Evolutionary conservation across 2,888 invertebrate species (phyloP).

Genomic region (Anthophora plumipes): DNA sequence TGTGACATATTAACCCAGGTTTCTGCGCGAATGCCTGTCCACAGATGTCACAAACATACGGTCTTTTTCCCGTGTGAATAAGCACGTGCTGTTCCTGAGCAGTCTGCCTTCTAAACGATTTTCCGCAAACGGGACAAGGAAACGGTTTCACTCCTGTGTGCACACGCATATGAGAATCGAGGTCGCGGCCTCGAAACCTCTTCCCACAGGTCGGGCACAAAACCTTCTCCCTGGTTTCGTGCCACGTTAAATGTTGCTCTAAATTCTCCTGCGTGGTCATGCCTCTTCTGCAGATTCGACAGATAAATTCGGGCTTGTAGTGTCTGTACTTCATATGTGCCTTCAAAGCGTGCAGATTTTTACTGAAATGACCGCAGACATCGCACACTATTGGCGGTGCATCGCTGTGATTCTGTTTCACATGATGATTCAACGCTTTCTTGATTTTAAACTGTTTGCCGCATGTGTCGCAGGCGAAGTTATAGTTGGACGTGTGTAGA

Average conservation of each 20-base stretch:
- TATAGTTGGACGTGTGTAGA: slow-evolving; percentile 72
- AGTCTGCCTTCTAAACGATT: slow-evolving; percentile 71
- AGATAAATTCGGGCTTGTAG: slow-evolving; percentile 73
- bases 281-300: slow-evolving; percentile 74
- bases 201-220: slow-evolving; percentile 77
- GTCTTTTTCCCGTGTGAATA: slow-evolving; percentile 76
- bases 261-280: slow-evolving; percentile 76
- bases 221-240: slow-evolving; percentile 75
- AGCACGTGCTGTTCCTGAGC: slow-evolving; percentile 76
- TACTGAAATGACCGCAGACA: slow-evolving; percentile 76
- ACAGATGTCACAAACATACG: slow-evolving; percentile 77
- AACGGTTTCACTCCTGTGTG: slow-evolving; percentile 79
- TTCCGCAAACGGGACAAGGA: slow-evolving; percentile 76
- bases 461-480: slow-evolving; percentile 73
- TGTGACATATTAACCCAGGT: slow-evolving; percentile 75
- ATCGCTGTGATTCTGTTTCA: slow-evolving; percentile 73
- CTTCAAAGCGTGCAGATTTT: slow-evolving; percentile 75
- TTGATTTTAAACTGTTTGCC: slow-evolving; percentile 76
- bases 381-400: slow-evolving; percentile 76
- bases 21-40: slow-evolving; percentile 77
- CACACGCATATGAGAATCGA: slow-evolving; percentile 77
- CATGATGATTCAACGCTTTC: slow-evolving; percentile 74
- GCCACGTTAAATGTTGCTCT: slow-evolving; percentile 74
- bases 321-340: slow-evolving; percentile 77
- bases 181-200: slow-evolving; percentile 72